Conservation (phyloP, 1,140 invertebrate genomes). For the Pogonus chalceus region DNA sequence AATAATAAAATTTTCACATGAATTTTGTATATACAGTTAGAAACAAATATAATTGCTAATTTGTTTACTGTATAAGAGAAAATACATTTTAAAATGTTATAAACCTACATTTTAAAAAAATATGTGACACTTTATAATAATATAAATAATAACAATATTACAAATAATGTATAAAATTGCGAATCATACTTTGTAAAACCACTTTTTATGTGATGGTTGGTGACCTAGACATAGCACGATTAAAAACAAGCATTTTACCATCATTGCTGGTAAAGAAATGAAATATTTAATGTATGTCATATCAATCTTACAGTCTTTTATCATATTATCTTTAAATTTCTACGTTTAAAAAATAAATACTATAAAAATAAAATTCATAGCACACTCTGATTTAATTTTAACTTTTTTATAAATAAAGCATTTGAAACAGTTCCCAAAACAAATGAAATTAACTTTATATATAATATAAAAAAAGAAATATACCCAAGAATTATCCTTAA, state of each 20-base stretch:
- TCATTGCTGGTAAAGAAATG: constrained; percentile 1
- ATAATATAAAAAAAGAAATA: neutral
- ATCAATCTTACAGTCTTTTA: neutral
- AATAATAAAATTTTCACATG: too few relatives aligned
- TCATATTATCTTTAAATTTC: neutral
- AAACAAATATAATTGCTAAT: too few relatives aligned
- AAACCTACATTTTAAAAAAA: too few relatives aligned
- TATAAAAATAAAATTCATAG: neutral
- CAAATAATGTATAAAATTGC: too few relatives aligned
- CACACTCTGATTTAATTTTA: too few relatives aligned
- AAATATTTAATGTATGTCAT: neutral
- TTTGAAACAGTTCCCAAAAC: neutral
- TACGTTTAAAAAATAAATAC: neutral
- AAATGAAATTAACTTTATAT: neutral
- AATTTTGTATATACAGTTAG: too few relatives aligned
- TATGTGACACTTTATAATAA: too few relatives aligned
- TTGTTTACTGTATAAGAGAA: too few relatives aligned
- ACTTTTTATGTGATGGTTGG: too few relatives aligned
- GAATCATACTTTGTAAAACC: too few relatives aligned
- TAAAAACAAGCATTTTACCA: neutral
- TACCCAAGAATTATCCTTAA: constrained; percentile 22
- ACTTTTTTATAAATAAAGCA: neutral
- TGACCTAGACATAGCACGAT: neutral
- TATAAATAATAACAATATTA: too few relatives aligned
- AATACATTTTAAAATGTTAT: too few relatives aligned